Conservation (phyloP, 2,113 vertebrate genomes). For the Nyctereutes procyonoides region DNA sequence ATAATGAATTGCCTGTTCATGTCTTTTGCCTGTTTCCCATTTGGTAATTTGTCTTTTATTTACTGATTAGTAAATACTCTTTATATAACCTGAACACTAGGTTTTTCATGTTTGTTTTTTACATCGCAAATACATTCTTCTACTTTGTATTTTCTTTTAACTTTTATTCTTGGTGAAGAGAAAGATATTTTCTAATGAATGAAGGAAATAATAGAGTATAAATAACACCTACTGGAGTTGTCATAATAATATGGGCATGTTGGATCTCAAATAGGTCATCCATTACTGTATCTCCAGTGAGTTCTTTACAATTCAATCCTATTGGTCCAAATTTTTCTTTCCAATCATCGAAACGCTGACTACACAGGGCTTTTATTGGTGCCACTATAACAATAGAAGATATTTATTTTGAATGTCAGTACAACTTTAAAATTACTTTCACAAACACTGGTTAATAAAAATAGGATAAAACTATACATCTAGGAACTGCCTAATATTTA, state of each 20-base stretch:
- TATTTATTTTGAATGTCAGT: slow-evolving; percentile 65
- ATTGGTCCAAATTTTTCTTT: slow-evolving; percentile 96
- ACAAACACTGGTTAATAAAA: slow-evolving; percentile 52
- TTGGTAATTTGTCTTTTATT: slow-evolving; percentile 26
- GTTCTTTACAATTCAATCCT: slow-evolving; percentile 96
- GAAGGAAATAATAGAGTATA: slow-evolving; percentile 58
- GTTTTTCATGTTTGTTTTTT: slow-evolving; percentile 8
- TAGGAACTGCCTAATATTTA: neutral
- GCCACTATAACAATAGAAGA: slow-evolving; percentile 91
- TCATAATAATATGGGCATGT: slow-evolving; percentile 96
- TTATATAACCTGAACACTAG: neutral
- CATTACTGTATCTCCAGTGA: slow-evolving; percentile 97
- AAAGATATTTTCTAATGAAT: slow-evolving; percentile 47
- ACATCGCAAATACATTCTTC: slow-evolving; percentile 23
- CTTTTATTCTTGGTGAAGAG: slow-evolving; percentile 10
- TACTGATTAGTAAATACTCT: neutral
- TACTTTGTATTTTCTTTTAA: slow-evolving; percentile 38
- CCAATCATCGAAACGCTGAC: slow-evolving; percentile 97
- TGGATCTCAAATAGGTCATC: slow-evolving; percentile 99
- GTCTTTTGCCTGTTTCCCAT: neutral
- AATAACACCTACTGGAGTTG: slow-evolving; percentile 94
- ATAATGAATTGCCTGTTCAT: slow-evolving; percentile 17
- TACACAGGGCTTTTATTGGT: slow-evolving; percentile 98
- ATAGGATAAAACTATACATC: neutral
- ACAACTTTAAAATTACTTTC: slow-evolving; percentile 57